Conservation (phyloP, 64 coral and sea anemone species). For the Exaiptasia diaphana region DNA sequence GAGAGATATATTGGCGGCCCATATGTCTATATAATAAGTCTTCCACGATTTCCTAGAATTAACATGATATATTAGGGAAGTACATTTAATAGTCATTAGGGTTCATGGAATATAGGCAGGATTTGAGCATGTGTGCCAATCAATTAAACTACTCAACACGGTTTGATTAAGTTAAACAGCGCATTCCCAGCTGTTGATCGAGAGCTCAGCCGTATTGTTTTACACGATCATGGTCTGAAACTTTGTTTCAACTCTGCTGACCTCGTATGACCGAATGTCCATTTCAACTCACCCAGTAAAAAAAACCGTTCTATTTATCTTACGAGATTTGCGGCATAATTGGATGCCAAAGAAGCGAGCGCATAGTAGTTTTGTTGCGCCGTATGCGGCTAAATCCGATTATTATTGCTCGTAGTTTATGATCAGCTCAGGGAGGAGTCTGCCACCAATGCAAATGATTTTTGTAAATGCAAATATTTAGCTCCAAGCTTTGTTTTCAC, state of each 20-base stretch:
- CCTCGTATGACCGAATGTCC: neutral
- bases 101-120: neutral
- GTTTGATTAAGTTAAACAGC: neutral
- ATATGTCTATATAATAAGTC: neutral
- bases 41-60: constrained; percentile 1
- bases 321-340: neutral
- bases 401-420: no score
- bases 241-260: neutral
- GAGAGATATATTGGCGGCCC: neutral
- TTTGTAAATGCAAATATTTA: no score
- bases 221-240: neutral
- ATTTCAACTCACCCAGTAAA: neutral
- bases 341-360: neutral
- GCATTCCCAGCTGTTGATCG: neutral
- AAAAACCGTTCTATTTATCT: neutral
- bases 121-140: neutral
- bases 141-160: constrained; percentile 10
- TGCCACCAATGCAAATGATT: no score
- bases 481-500: no score
- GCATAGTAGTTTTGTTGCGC: neutral
- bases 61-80: constrained; percentile 7
- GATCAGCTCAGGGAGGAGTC: no score
- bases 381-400: no score
- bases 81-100: constrained; percentile 5
- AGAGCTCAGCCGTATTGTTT: neutral